Percentiles rank a stretch among this genome's conserved stretches.
Evolutionary conservation across 2,888 invertebrate genomes (phyloP).

Genomic region (Harpalus rubripes): DNA sequence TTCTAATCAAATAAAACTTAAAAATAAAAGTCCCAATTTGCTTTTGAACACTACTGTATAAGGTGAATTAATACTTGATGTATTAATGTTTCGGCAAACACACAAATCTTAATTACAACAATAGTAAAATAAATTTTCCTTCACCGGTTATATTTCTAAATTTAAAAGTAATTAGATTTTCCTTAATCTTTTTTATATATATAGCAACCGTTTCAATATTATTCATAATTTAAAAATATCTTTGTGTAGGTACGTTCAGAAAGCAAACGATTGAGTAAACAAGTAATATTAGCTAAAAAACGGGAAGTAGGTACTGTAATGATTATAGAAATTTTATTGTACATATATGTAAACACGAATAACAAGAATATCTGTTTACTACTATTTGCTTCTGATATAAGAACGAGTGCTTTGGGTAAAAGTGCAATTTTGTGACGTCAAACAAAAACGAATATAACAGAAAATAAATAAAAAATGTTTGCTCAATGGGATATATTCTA

Average conservation of each 20-base stretch:
- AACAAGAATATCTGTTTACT: not conserved
- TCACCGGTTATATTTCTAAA: no score
- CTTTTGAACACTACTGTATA: no score
- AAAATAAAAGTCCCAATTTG: no score
- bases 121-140: no score
- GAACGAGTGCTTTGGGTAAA: not conserved
- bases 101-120: no score
- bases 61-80: no score
- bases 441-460: not conserved
- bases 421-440: not conserved
- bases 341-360: not conserved
- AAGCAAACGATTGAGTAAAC: not conserved
- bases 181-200: not conserved
- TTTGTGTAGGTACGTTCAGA: not conserved
- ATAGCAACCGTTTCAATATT: not conserved
- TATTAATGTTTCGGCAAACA: no score
- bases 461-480: no score
- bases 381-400: not conserved
- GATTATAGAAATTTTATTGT: not conserved
- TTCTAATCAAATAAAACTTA: no score
- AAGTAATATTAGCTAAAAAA: not conserved
- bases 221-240: slow-evolving; percentile 4
- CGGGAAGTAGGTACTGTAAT: not conserved
- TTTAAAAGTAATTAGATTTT: no score
- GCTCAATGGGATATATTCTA: no score